Percentiles rank a stretch among this genome's conserved stretches.
Evolutionary conservation across 2,797 vertebrate genomes (phyloP).

Genomic region (Coregonus sp.): DNA sequence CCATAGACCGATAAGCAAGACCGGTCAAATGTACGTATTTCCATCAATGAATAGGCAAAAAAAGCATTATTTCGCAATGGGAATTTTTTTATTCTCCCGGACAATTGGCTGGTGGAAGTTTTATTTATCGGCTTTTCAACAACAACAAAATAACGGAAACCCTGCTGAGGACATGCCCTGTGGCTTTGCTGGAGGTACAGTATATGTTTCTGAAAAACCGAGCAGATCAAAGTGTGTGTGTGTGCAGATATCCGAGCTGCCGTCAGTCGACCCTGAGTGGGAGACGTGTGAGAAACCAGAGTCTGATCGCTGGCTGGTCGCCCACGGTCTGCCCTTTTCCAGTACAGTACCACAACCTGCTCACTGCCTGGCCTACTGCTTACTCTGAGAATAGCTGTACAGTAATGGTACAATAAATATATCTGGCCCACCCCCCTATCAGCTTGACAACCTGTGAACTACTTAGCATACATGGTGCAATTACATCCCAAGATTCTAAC

Average conservation of each 20-base stretch:
- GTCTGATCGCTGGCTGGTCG: slow-evolving; percentile 4
- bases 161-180: too few species aligned
- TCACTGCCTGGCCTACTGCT: background rate
- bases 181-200: background rate
- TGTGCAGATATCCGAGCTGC: slow-evolving; percentile 19
- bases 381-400: background rate
- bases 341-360: background rate
- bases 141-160: too few species aligned
- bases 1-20: too few species aligned
- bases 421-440: background rate
- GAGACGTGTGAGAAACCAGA: slow-evolving; percentile 34
- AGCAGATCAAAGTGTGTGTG: slow-evolving; percentile 9
- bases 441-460: slow-evolving; percentile 4
- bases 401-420: background rate
- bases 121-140: too few species aligned
- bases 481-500: background rate
- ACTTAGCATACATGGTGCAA: background rate
- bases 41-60: too few species aligned
- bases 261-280: background rate
- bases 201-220: background rate
- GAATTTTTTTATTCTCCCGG: too few species aligned
- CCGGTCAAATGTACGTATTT: too few species aligned
- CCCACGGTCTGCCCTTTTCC: slow-evolving; percentile 17
- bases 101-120: too few species aligned
- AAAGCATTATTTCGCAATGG: too few species aligned